Evolutionary conservation across 2,888 invertebrate genomes (phyloP).

Genomic region (Pterostichus madidus): DNA sequence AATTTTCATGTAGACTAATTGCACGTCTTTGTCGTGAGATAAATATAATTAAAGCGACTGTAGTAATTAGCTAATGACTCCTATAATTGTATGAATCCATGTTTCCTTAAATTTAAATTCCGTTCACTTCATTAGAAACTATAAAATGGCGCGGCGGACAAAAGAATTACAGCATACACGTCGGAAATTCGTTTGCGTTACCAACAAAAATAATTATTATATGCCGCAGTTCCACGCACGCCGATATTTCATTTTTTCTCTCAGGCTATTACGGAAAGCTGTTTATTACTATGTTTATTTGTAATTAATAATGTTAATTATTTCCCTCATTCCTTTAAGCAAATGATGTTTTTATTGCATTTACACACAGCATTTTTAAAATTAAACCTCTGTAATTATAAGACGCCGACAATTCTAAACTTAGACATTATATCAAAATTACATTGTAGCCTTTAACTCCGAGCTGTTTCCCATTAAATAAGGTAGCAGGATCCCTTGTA

Average conservation of each 20-base stretch:
- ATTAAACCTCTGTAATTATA: too few species aligned
- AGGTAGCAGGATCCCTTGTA: too few species aligned
- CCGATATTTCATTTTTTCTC: conserved; percentile 17
- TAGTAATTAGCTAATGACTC: conserved; percentile 35
- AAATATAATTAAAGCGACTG: conserved; percentile 24
- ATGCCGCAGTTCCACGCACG: not conserved
- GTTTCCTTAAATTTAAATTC: conserved; percentile 40
- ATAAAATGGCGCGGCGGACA: conserved; percentile 9
- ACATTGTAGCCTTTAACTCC: too few species aligned
- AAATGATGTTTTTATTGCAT: conserved; percentile 2
- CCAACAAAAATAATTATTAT: conserved; percentile 12
- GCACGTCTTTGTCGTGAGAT: conserved; percentile 1
- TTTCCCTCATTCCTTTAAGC: conserved; percentile 5
- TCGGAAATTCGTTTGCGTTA: not conserved
- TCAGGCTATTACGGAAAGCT: conserved; percentile 13
- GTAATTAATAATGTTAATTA: conserved; percentile 12
- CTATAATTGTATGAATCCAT: conserved; percentile 21
- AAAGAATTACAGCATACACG: conserved; percentile 42
- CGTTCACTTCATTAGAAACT: conserved; percentile 49
- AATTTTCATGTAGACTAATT: not conserved
- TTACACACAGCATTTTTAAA: too few species aligned
- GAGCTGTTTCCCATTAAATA: too few species aligned
- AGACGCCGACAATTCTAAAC: too few species aligned
- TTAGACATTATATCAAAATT: too few species aligned
- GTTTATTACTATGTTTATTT: conserved; percentile 21